Evolutionary conservation across 1,140 invertebrate genomes (phyloP).

Genomic region (Drosophila ananassae): DNA sequence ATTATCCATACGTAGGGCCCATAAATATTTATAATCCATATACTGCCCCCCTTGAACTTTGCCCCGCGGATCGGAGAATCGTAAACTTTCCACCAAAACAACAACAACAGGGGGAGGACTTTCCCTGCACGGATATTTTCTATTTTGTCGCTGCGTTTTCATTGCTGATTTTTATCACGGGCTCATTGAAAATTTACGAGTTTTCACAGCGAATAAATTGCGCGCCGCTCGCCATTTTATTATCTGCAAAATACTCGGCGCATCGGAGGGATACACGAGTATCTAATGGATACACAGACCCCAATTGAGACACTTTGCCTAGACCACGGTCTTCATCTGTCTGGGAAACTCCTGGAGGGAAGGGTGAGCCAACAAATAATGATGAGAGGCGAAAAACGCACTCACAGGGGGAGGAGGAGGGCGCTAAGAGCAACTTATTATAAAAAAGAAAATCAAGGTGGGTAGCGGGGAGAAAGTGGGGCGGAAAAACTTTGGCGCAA

Average conservation of each 20-base stretch:
- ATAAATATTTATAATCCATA: conserved; percentile 37
- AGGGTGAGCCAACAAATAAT: conserved; percentile 36
- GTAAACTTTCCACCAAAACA: conserved; percentile 24
- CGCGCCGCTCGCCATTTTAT: conserved; percentile 59
- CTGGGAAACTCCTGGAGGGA: conserved; percentile 7
- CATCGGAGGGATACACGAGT: conserved; percentile 20
- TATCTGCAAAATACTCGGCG: conserved; percentile 66
- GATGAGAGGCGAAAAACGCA: conserved; percentile 57
- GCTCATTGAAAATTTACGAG: conserved; percentile 69
- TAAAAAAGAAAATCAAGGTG: neutral
- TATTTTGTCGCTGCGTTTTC: conserved; percentile 50
- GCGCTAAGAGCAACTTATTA: conserved; percentile 54
- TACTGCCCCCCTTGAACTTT: conserved; percentile 17
- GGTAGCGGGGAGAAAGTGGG: neutral
- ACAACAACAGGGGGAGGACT: conserved; percentile 11
- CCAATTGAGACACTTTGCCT: conserved; percentile 60
- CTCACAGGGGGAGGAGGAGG: conserved; percentile 15
- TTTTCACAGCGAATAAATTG: conserved; percentile 59
- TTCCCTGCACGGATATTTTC: conserved; percentile 13
- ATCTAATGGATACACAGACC: conserved; percentile 50
- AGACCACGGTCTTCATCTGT: conserved; percentile 39
- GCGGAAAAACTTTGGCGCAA: conserved; percentile 56
- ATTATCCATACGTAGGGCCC: conserved; percentile 1
- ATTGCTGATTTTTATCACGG: conserved; percentile 59
- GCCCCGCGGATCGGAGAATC: conserved; percentile 17